Conservation (phyloP, 2,797 vertebrate species). For the Molossus alvarezi region DNA sequence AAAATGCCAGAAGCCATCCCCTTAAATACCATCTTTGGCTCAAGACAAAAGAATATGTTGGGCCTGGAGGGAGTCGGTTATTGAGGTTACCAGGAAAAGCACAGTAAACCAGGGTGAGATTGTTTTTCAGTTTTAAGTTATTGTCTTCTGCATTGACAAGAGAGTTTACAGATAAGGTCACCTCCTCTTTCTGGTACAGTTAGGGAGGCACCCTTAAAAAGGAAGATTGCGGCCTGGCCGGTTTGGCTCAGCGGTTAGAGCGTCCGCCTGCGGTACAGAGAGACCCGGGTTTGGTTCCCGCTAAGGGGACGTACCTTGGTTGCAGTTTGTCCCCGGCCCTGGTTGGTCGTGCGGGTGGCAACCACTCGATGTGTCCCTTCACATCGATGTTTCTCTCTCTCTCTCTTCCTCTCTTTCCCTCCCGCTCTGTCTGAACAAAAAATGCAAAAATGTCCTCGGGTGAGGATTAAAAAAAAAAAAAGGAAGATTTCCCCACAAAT, state of each 20-base stretch:
- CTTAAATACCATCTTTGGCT: not conserved
- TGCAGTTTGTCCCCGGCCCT: too few species aligned
- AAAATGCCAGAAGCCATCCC: not conserved
- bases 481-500: not conserved
- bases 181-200: not conserved
- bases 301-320: too few species aligned
- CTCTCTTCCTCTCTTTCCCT: too few species aligned
- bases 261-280: too few species aligned
- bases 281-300: too few species aligned
- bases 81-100: not conserved
- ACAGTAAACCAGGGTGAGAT: not conserved
- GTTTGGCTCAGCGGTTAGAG: too few species aligned
- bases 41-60: not conserved
- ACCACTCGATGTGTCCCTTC: too few species aligned
- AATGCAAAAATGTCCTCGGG: too few species aligned
- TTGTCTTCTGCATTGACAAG: not conserved
- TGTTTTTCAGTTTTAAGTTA: not conserved
- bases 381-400: too few species aligned
- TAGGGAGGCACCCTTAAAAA: not conserved
- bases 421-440: too few species aligned
- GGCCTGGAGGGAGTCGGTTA: not conserved
- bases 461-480: not conserved
- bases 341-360: too few species aligned
- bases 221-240: too few species aligned
- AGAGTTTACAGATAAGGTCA: not conserved